Percentiles rank a stretch among this genome's conserved stretches.
Conservation (phyloP, 2,113 vertebrate species). For the Casuarius casuarius region DNA sequence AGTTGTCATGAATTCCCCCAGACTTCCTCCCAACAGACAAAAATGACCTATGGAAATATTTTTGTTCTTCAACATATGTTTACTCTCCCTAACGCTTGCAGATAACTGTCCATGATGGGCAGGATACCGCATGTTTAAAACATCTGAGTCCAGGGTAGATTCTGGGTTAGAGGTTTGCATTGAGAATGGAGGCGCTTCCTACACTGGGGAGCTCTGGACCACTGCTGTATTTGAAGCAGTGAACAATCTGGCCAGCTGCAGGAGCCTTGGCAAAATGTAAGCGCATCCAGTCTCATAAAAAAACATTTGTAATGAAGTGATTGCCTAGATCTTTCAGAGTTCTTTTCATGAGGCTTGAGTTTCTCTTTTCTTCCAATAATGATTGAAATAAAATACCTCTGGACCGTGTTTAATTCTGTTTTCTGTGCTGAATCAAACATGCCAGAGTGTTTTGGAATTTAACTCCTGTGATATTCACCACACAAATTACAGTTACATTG, state of each 20-base stretch:
- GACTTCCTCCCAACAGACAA: neutral
- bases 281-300: neutral
- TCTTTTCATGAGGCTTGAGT: neutral
- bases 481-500: neutral
- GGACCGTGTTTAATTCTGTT: neutral
- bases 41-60: neutral
- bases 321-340: neutral
- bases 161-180: neutral
- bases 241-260: accelerated
- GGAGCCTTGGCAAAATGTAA: neutral
- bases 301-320: neutral
- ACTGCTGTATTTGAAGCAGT: neutral
- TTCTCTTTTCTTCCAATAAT: neutral
- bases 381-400: neutral
- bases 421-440: accelerated
- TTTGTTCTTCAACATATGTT: neutral
- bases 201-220: neutral
- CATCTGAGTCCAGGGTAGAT: neutral
- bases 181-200: neutral
- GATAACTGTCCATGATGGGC: neutral
- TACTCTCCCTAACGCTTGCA: neutral
- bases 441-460: neutral
- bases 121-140: accelerated
- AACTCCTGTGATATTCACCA: neutral
- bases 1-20: neutral